A percentile compares a stretch with the other conserved stretches of the same genome.
Evolutionary conservation across 1,140 invertebrate species (phyloP).

Genomic region (Drosophila hydei): DNA sequence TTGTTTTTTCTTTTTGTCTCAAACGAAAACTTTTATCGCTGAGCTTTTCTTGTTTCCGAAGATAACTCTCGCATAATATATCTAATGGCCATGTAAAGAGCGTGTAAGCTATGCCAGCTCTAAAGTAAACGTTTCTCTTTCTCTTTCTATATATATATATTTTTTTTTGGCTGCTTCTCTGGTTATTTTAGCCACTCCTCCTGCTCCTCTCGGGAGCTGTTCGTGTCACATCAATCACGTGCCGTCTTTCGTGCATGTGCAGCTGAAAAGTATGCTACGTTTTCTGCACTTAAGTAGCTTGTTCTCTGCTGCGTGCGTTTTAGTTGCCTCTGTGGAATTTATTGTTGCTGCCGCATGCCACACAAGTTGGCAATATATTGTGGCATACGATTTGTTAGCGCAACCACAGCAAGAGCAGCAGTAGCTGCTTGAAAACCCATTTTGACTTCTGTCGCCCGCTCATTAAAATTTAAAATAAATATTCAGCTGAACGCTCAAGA

Average conservation of each 20-base stretch:
- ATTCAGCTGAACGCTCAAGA: conserved; percentile 25
- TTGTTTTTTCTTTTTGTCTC: conserved; percentile 8
- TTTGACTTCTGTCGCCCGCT: conserved; percentile 41
- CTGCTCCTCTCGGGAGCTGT: neutral
- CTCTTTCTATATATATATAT: too few species aligned
- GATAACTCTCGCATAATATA: conserved; percentile 39
- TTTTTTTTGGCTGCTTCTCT: conserved; percentile 30
- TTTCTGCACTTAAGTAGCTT: conserved; percentile 57
- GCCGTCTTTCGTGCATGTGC: conserved; percentile 50
- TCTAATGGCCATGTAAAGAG: conserved; percentile 57
- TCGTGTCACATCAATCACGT: conserved; percentile 51
- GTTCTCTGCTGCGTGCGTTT: conserved; percentile 24
- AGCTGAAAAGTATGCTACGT: conserved; percentile 55
- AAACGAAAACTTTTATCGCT: conserved; percentile 39
- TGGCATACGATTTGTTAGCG: conserved; percentile 49
- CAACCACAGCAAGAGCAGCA: conserved; percentile 25
- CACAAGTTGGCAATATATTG: conserved; percentile 52
- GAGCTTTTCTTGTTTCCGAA: conserved; percentile 35
- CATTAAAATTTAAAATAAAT: conserved; percentile 59
- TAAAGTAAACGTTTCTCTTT: conserved; percentile 5
- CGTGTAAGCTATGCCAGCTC: conserved; percentile 38
- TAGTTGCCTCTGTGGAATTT: conserved; percentile 38
- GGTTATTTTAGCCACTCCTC: neutral
- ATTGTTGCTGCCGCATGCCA: conserved; percentile 37
- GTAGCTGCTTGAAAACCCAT: conserved; percentile 10